Percentiles rank a stretch among this genome's conserved stretches.
These are phyloP conservation scores for Chascanopsetta lugubris DNA, from an alignment of 2,113 vertebrate genomes.

Conservation along the genomic window DNA sequence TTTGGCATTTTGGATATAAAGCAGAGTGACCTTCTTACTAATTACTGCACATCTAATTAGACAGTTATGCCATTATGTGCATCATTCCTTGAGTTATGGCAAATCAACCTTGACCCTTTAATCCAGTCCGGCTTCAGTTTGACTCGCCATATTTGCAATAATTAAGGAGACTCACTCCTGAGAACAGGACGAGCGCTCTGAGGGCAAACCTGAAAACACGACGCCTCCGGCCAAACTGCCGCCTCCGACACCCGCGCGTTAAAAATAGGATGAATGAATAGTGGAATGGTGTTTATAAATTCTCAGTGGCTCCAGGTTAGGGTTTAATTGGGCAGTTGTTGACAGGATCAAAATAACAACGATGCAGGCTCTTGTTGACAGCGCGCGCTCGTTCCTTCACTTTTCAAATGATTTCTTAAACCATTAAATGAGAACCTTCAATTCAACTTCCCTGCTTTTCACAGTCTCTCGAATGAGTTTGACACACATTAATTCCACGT, in stretches of 20 bases:
- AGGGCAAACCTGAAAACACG: not conserved
- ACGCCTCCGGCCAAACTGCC: not conserved
- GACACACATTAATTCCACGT: conserved; percentile 47
- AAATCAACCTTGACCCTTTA: not conserved
- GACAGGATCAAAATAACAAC: conserved; percentile 61
- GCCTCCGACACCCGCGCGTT: not conserved
- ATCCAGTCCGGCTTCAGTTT: not conserved
- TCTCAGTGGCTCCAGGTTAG: conserved; percentile 48
- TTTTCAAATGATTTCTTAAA: conserved; percentile 59
- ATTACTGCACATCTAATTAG: too few species aligned
- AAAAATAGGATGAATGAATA: conserved; percentile 13
- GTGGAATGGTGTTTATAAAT: conserved; percentile 37
- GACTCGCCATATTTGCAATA: not conserved
- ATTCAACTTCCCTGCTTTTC: conserved; percentile 44
- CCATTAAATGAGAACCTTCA: conserved; percentile 51
- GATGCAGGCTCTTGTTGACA: conserved; percentile 54
- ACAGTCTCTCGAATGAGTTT: conserved; percentile 46
- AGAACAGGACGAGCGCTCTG: not conserved
- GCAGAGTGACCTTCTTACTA: not conserved
- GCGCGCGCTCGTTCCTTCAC: conserved; percentile 41
- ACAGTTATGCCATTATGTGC: not conserved
- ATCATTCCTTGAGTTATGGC: not conserved
- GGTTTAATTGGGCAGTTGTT: conserved; percentile 69
- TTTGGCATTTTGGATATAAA: conserved; percentile 2
- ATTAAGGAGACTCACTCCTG: not conserved